Evolutionary conservation across 1,140 invertebrate species (phyloP), one percentile per base, ranked within the genome.

Genomic region (Heliconius himera): DNA sequence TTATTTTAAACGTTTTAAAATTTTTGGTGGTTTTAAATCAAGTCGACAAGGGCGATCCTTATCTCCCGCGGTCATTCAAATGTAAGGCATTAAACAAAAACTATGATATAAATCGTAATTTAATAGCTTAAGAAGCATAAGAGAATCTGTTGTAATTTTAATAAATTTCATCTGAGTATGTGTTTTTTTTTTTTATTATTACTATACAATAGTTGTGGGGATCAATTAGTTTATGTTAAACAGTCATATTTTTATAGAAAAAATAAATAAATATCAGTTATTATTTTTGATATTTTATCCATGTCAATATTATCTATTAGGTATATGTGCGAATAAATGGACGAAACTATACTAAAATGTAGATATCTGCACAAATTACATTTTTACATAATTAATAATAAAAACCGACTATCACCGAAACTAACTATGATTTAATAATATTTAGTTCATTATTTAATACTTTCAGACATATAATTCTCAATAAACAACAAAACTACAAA

Each of bases 81-180:
- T 80, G 79, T 80, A 80, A 76, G 74, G 70, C 76, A 72, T 76
- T 80, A 76, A 46, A 80, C 70, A 80, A 80, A 80, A 80, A 80
- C 79, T 80, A n/a, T 33, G 74, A 80, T 80, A 76, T 41, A 80
- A 80, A 80, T 80, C 74, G 78, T 80, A 80, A 80, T 76, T 76
- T 80, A 80, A 80, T 80, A 80, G 74, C 70, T 73, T 80, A 76
- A 72, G 70, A n/a, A 72, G 5, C 33, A 72, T 41, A n/a, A 72
- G 36, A 41, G 20, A 79, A 70, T 78, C 54, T 74, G 60, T 74
- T 36, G 41, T 74, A 11, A 72, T 77, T 66, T 77, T 70, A 72
- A 77, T 77, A 77, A 70, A 77, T 29, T 49, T 71, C 33, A 71
- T 60, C 22, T n/a, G 16, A 20, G 6, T 54, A n/a, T 22, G n/a